Evolutionary conservation across 2,797 vertebrate genomes (phyloP).

Genomic region (Onychomys arenicola): DNA sequence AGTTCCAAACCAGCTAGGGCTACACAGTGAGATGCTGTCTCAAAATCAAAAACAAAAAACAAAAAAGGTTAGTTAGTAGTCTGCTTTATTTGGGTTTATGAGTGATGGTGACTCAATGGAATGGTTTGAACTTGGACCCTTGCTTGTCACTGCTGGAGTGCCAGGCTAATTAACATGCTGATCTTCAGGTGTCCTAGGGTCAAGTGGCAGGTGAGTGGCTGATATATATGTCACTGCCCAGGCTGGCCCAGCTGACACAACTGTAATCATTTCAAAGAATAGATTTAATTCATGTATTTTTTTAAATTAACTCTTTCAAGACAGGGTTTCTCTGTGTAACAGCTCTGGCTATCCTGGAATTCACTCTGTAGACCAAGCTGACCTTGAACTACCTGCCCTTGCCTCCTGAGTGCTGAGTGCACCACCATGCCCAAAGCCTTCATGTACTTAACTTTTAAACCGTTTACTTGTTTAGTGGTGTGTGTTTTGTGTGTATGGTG

Average conservation of each 20-base stretch:
- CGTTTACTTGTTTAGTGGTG: not conserved
- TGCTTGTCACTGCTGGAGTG: not conserved
- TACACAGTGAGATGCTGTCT: not conserved
- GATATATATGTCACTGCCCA: not conserved
- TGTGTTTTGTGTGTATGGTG: not conserved
- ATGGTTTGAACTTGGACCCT: not conserved
- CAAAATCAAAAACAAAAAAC: not conserved
- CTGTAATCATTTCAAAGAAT: not conserved
- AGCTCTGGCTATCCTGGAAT: not conserved
- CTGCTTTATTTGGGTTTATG: not conserved
- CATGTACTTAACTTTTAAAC: not conserved
- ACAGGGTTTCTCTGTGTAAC: not conserved
- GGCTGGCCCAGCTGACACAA: not conserved
- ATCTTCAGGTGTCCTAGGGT: not conserved
- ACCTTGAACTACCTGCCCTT: not conserved
- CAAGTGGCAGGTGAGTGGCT: not conserved
- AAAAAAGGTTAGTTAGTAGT: not conserved
- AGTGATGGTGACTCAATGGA: not conserved
- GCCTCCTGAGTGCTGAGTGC: not conserved
- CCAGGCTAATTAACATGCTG: not conserved
- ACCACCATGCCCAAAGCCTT: not conserved
- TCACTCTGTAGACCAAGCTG: not conserved
- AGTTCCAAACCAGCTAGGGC: not conserved
- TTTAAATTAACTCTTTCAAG: no score
- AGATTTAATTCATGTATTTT: not conserved